Evolutionary conservation across 2,797 vertebrate genomes (phyloP).

Genomic region (Falco columbarius): DNA sequence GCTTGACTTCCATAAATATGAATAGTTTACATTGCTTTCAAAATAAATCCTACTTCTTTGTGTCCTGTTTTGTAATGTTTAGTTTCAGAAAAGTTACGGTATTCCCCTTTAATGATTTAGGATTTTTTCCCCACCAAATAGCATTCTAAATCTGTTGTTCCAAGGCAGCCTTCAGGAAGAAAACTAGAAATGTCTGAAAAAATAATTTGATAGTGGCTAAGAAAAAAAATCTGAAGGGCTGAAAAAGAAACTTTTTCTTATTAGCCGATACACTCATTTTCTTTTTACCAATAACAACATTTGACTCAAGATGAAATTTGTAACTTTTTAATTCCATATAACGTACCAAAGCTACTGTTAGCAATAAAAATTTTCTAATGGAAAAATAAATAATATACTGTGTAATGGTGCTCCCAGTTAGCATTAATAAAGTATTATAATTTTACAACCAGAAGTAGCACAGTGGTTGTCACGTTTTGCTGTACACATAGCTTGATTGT

Average conservation of each 20-base stretch:
- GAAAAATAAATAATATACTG: constrained; percentile 15
- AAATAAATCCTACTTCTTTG: not conserved
- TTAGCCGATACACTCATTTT: not conserved
- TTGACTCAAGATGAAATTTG: not conserved
- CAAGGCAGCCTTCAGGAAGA: not conserved
- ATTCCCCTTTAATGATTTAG: not conserved
- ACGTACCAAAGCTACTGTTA: not conserved
- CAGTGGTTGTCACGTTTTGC: constrained; percentile 79
- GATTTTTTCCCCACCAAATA: not conserved
- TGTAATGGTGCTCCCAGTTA: constrained; percentile 36
- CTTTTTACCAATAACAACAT: not conserved
- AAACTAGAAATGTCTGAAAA: not conserved
- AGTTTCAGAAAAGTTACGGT: not conserved
- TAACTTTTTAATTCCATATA: not conserved
- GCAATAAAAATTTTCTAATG: constrained; percentile 4
- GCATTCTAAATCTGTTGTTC: not conserved
- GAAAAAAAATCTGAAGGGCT: not conserved
- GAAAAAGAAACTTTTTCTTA: not conserved
- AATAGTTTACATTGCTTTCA: not conserved
- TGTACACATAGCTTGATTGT: constrained; percentile 85
- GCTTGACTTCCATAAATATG: not conserved
- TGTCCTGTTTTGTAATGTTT: not conserved
- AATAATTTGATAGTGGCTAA: not conserved
- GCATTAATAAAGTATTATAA: constrained; percentile 70
- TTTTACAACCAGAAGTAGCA: constrained; percentile 58